Percentiles rank a stretch among this genome's conserved stretches.
Evolutionary conservation across 1,140 invertebrate species (phyloP).

Genomic region (Cardiocondyla obscurior): DNA sequence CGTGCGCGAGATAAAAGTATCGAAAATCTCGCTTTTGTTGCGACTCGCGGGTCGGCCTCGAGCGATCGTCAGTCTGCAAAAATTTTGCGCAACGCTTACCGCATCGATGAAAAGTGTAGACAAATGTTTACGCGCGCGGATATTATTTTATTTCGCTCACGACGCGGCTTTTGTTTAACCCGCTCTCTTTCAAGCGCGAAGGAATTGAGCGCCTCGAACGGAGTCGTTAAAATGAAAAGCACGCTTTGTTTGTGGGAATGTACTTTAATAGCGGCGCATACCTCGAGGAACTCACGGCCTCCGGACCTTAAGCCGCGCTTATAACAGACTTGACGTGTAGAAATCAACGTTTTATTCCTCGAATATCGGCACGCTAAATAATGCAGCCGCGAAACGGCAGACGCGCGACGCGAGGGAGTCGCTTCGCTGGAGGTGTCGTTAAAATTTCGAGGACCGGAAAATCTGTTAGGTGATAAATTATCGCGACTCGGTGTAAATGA

Average conservation of each 20-base stretch:
- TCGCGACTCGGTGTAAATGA: constrained; percentile 5
- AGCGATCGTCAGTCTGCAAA: not conserved
- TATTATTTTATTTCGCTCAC: not conserved
- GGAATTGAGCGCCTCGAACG: not conserved
- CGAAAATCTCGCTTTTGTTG: too few species aligned
- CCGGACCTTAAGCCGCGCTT: not conserved
- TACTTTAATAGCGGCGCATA: constrained; percentile 9
- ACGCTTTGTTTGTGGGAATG: constrained; percentile 27
- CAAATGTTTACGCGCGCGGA: not conserved
- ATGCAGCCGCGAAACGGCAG: not conserved
- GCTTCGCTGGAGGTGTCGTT: not conserved
- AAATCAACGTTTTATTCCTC: not conserved
- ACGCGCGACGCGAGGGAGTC: too few species aligned
- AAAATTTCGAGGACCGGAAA: not conserved
- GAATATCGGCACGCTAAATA: not conserved
- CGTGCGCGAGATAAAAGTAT: too few species aligned
- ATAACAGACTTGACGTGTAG: not conserved
- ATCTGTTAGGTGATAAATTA: not conserved
- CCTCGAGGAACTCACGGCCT: not conserved
- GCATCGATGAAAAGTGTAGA: not conserved
- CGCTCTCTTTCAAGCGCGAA: not conserved
- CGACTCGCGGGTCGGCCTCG: too few species aligned
- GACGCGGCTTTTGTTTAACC: not conserved
- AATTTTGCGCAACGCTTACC: not conserved
- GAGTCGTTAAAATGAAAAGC: not conserved